These are phyloP conservation scores for Synergus gifuensis DNA, from an alignment of 2,888 invertebrate genomes.

Conservation along the genomic window DNA sequence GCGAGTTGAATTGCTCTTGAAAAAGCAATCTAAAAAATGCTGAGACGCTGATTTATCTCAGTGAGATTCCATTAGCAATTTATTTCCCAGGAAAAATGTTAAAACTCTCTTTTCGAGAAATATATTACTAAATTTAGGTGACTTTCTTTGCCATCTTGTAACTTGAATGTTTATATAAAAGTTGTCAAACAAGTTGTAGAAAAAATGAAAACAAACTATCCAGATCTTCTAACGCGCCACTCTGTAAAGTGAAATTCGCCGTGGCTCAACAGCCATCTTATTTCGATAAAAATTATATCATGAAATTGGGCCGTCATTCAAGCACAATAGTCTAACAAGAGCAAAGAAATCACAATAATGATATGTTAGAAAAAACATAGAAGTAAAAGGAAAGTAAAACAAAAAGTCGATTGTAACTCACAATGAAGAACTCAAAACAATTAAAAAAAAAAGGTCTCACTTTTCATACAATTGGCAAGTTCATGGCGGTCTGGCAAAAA, in stretches of 20 bases:
- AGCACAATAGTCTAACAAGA: not conserved
- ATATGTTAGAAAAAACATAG: not conserved
- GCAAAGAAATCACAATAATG: not conserved
- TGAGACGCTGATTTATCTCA: too few species aligned
- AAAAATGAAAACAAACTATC: slow-evolving; percentile 11
- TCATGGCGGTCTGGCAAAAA: not conserved
- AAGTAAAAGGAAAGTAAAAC: not conserved
- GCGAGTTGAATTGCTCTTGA: too few species aligned
- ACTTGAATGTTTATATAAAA: not conserved
- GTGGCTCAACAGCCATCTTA: slow-evolving; percentile 66
- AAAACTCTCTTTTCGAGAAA: too few species aligned
- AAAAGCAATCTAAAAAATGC: too few species aligned
- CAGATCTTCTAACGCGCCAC: slow-evolving; percentile 19
- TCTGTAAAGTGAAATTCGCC: slow-evolving; percentile 59
- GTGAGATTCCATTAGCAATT: too few species aligned
- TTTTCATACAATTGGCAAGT: not conserved
- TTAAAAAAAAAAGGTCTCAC: not conserved
- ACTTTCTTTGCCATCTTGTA: not conserved
- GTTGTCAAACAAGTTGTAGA: not conserved
- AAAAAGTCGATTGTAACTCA: not conserved
- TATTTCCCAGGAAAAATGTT: too few species aligned
- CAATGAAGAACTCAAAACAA: not conserved
- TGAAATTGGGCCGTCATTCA: not conserved
- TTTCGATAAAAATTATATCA: slow-evolving; percentile 50
- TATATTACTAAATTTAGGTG: too few species aligned